Conservation (phyloP, 2,888 invertebrate species). For the Dusona sp. region DNA sequence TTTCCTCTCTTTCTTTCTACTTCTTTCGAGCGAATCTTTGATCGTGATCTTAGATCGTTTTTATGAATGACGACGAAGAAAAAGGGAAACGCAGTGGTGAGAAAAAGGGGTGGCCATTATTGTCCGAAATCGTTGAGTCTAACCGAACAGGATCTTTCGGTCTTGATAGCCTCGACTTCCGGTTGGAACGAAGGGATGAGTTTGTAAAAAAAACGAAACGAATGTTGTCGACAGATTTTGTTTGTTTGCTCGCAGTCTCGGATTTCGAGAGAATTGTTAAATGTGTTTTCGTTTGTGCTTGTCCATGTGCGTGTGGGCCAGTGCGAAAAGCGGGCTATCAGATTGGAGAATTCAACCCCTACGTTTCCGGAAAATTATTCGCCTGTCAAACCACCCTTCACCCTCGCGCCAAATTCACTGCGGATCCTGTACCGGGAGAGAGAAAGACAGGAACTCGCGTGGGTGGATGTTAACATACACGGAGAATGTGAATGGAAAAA, state of each 20-base stretch:
- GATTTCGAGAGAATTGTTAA: conserved; percentile 26
- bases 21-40: conserved; percentile 53
- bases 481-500: conserved; percentile 50
- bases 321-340: conserved; percentile 50
- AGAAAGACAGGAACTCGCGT: conserved; percentile 14
- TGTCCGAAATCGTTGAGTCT: conserved; percentile 40
- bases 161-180: conserved; percentile 53
- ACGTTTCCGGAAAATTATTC: conserved; percentile 61
- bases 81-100: conserved; percentile 41
- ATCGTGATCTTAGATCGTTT: conserved; percentile 64
- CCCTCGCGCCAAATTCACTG: conserved; percentile 46
- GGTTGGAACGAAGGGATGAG: conserved; percentile 39
- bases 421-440: conserved; percentile 24
- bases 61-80: conserved; percentile 53
- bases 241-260: conserved; percentile 48
- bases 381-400: conserved; percentile 30
- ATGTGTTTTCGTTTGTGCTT: neutral
- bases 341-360: conserved; percentile 66
- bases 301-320: neutral
- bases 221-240: conserved; percentile 39
- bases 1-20: neutral
- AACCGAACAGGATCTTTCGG: conserved; percentile 17
- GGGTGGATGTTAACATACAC: conserved; percentile 29
- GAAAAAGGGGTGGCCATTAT: conserved; percentile 64
- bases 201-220: neutral